Conservation (phyloP, 2,113 vertebrate species). For the Cyprinus carpio region DNA sequence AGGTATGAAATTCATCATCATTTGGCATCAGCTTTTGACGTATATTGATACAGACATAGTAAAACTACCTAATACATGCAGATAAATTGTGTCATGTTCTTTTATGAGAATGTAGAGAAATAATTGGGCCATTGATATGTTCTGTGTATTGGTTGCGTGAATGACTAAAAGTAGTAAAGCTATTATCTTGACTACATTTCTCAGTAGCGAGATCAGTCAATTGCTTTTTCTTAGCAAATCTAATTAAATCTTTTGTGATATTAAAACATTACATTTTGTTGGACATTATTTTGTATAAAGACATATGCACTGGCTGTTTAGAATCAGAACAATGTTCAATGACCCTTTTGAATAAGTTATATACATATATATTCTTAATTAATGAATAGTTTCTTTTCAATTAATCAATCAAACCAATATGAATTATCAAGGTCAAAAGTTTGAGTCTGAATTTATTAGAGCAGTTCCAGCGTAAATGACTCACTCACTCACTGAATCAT, state of each 20-base stretch:
- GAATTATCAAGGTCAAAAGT: neutral
- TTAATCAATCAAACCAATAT: neutral
- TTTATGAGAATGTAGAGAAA: neutral
- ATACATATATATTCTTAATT: no score
- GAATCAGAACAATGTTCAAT: neutral
- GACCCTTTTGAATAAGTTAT: neutral
- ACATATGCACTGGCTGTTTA: neutral
- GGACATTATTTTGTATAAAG: neutral
- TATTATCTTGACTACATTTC: neutral
- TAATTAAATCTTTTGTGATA: neutral
- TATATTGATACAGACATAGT: constrained; percentile 2
- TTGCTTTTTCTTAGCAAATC: neutral
- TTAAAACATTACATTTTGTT: neutral
- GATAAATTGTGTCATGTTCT: neutral
- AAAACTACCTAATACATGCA: neutral
- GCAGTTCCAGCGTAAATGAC: neutral
- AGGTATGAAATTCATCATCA: constrained; percentile 38
- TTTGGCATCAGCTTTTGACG: neutral
- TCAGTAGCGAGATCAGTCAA: neutral
- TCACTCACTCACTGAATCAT: neutral
- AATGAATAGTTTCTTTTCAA: neutral
- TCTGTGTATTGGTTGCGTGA: neutral
- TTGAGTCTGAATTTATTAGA: neutral
- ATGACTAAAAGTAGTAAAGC: neutral
- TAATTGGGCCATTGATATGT: neutral